These are phyloP conservation scores for Rugalucina vietnamica DNA, from an alignment of 2,888 invertebrate genomes.

Conservation along the genomic window DNA sequence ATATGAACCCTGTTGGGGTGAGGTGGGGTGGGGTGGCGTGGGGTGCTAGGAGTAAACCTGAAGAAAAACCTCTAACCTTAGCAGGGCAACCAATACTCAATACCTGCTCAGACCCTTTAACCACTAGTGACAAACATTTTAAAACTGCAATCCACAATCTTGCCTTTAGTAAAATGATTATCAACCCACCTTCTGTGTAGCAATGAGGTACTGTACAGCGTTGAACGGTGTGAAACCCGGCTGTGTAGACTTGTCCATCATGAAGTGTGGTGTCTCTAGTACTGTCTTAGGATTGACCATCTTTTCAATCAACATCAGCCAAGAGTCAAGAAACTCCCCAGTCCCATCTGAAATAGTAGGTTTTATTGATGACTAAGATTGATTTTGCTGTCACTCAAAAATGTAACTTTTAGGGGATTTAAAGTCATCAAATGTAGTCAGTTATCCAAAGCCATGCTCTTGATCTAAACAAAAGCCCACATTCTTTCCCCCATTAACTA, in stretches of 20 bases:
- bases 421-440: background rate
- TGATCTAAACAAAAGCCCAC: background rate
- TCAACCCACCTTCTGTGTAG: constrained; percentile 88
- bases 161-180: background rate
- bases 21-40: too few relatives aligned
- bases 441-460: background rate
- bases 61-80: too few relatives aligned
- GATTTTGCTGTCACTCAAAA: too few relatives aligned
- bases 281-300: constrained; percentile 93
- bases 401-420: too few relatives aligned
- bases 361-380: too few relatives aligned
- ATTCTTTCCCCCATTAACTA: too few relatives aligned
- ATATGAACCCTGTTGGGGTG: too few relatives aligned
- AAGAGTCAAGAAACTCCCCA: constrained; percentile 92
- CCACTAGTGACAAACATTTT: too few relatives aligned
- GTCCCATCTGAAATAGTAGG: constrained; percentile 86
- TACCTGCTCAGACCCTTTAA: too few relatives aligned
- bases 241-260: constrained; percentile 86
- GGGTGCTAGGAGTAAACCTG: too few relatives aligned
- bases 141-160: too few relatives aligned
- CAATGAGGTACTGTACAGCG: constrained; percentile 89
- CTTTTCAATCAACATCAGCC: constrained; percentile 92
- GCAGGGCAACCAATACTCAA: too few relatives aligned
- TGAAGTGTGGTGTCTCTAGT: constrained; percentile 90
- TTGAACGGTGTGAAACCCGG: constrained; percentile 85